Evolutionary conservation across 1,140 invertebrate species (phyloP).

Genomic region (Drosophila chauvacae): DNA sequence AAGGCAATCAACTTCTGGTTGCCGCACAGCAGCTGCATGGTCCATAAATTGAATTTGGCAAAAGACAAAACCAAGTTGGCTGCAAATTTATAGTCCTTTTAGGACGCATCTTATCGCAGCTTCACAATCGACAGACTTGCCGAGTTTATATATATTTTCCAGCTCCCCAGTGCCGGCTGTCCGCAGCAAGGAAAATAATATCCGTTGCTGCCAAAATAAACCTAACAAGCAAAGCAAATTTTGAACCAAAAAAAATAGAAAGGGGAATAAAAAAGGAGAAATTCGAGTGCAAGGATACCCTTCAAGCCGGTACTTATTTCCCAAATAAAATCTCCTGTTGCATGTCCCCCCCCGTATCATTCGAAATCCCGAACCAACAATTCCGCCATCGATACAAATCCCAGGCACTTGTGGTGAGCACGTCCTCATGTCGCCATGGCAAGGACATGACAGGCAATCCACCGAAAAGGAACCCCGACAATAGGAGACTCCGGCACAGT

Average conservation of each 20-base stretch:
- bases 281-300: slow-evolving; percentile 28
- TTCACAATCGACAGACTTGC: slow-evolving; percentile 18
- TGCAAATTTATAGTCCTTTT: slow-evolving; percentile 6
- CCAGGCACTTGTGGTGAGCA: slow-evolving; percentile 43
- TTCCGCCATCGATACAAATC: slow-evolving; percentile 39
- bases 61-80: slow-evolving; percentile 31
- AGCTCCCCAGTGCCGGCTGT: slow-evolving; percentile 26
- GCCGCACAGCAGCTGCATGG: slow-evolving; percentile 16
- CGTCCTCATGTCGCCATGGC: slow-evolving; percentile 43
- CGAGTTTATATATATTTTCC: slow-evolving; percentile 10
- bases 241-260: slow-evolving; percentile 9
- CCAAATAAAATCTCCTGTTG: slow-evolving; percentile 31
- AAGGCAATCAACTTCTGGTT: slow-evolving; percentile 31
- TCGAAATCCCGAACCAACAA: slow-evolving; percentile 2
- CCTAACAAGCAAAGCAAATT: slow-evolving; percentile 51
- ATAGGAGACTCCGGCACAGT: slow-evolving; percentile 47
- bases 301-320: slow-evolving; percentile 9
- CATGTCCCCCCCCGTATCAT: slow-evolving; percentile 8
- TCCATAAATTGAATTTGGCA: slow-evolving; percentile 12
- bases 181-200: slow-evolving; percentile 52
- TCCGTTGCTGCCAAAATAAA: slow-evolving; percentile 34
- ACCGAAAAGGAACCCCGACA: slow-evolving; percentile 13
- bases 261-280: not conserved
- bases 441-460: slow-evolving; percentile 38
- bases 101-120: slow-evolving; percentile 24